Conservation (phyloP, 2,797 vertebrate species). For the Hoplostethus mediterraneus region DNA sequence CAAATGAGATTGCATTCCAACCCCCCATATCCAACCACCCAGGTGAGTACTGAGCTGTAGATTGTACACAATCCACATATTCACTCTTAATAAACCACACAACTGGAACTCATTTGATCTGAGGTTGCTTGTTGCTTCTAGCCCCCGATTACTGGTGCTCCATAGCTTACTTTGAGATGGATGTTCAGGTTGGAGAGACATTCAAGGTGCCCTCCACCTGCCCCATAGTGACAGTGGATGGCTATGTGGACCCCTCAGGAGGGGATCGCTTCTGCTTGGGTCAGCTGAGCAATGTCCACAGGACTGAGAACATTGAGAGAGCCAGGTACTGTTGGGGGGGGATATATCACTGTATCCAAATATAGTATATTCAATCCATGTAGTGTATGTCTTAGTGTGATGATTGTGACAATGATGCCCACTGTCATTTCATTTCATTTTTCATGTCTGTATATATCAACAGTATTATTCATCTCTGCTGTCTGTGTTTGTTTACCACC, state of each 20-base stretch:
- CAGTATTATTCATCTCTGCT: not conserved
- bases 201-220: slow-evolving; percentile 98
- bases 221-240: slow-evolving; percentile 95
- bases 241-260: slow-evolving; percentile 97
- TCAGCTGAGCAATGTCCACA: slow-evolving; percentile 97
- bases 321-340: slow-evolving; percentile 85
- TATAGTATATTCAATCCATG: not conserved
- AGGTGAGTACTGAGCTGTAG: slow-evolving; percentile 82
- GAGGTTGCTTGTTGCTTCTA: slow-evolving; percentile 54
- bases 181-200: slow-evolving; percentile 97
- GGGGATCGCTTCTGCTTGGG: slow-evolving; percentile 97
- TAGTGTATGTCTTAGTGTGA: not conserved
- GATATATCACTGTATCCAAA: not conserved
- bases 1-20: slow-evolving; percentile 97
- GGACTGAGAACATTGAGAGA: slow-evolving; percentile 97
- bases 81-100: not conserved
- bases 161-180: slow-evolving; percentile 99
- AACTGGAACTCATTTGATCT: not conserved
- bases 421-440: not conserved
- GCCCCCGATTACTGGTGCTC: slow-evolving; percentile 99
- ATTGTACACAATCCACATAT: not conserved
- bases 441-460: not conserved
- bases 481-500: not conserved
- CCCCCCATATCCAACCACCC: slow-evolving; percentile 97
- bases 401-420: not conserved